These are phyloP conservation scores for Aromia moschata DNA, from an alignment of 2,888 invertebrate species.

Conservation along the genomic window DNA sequence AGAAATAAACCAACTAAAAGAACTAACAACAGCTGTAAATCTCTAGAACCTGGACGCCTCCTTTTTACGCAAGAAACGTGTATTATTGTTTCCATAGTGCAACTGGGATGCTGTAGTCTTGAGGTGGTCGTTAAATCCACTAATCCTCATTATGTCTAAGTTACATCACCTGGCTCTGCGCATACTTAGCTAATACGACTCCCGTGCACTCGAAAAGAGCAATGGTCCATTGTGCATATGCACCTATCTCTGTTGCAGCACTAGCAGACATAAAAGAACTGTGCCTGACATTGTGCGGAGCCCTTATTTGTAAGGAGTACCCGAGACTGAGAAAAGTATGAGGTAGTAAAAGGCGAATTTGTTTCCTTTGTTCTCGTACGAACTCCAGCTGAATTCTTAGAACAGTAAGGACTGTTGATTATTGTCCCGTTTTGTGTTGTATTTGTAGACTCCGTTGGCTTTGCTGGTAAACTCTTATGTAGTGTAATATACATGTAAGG, in stretches of 20 bases:
- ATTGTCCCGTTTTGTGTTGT: no score
- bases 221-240: constrained; percentile 22
- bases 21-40: no score
- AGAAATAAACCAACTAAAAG: no score
- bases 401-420: no score
- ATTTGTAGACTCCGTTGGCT: no score
- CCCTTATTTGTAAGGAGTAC: constrained; percentile 26
- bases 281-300: constrained; percentile 10
- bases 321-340: constrained; percentile 17
- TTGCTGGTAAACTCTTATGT: no score
- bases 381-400: not conserved
- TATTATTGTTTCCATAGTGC: constrained; percentile 4
- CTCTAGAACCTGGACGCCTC: no score
- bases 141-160: constrained; percentile 24
- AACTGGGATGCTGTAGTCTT: constrained; percentile 12
- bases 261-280: constrained; percentile 23
- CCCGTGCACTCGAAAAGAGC: constrained; percentile 24
- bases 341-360: constrained; percentile 22
- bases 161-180: constrained; percentile 28
- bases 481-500: no score
- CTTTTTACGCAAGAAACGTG: not conserved
- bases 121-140: constrained; percentile 15
- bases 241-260: constrained; percentile 20
- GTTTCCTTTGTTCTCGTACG: constrained; percentile 1
- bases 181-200: constrained; percentile 19